Evolutionary conservation across 2,113 vertebrate species (phyloP).

Genomic region (Oncorhynchus gorbuscha): DNA sequence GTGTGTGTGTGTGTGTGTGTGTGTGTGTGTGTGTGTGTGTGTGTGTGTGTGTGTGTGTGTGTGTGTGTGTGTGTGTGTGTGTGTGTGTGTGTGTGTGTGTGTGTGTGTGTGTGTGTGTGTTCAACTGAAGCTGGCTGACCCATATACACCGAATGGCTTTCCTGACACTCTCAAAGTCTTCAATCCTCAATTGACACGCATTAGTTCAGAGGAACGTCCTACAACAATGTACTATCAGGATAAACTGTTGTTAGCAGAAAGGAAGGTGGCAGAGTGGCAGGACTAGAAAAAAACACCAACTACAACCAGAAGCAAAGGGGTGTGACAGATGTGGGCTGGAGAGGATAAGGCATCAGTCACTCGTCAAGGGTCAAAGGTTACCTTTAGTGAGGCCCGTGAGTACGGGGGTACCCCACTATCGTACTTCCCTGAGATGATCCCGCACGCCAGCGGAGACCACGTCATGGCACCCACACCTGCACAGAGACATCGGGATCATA

Average conservation of each 20-base stretch:
- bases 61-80: too few species aligned
- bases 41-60: too few species aligned
- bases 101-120: too few species aligned
- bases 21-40: too few species aligned
- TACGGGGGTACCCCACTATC: slow-evolving; percentile 82
- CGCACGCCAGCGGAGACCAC: slow-evolving; percentile 90
- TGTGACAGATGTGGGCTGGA: neutral
- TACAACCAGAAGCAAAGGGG: neutral
- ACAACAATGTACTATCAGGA: too few species aligned
- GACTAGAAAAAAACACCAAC: neutral
- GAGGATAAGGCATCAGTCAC: neutral
- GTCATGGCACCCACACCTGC: slow-evolving; percentile 90
- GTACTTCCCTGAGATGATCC: slow-evolving; percentile 90
- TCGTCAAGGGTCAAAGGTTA: slow-evolving; percentile 27
- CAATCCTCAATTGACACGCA: too few species aligned
- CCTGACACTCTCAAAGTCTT: neutral
- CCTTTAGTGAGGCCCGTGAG: slow-evolving; percentile 87
- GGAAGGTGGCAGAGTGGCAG: too few species aligned
- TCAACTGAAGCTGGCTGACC: too few species aligned
- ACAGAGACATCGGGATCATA: neutral
- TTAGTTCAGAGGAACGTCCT: too few species aligned
- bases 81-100: too few species aligned
- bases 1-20: too few species aligned
- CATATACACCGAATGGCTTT: neutral
- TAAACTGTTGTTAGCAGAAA: too few species aligned